Conservation (phyloP, 2,113 vertebrate species). For the Brachyistius frenatus region DNA sequence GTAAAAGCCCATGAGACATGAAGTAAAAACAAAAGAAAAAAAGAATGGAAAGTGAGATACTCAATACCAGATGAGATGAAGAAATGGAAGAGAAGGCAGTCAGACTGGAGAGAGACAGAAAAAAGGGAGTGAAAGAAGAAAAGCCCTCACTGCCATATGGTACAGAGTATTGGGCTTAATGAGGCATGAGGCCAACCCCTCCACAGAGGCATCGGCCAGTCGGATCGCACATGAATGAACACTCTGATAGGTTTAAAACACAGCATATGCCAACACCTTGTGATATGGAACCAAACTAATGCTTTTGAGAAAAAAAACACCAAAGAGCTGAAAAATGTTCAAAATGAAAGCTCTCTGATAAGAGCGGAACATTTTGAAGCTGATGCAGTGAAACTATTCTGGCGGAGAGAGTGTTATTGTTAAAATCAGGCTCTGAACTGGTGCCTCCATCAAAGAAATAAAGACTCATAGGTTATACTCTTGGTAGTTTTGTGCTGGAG, state of each 20-base stretch:
- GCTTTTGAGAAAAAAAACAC: constrained; percentile 29
- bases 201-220: constrained; percentile 68
- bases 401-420: not conserved
- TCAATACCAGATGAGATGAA: constrained; percentile 62
- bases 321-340: constrained; percentile 27
- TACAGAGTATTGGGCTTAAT: constrained; percentile 78
- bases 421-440: not conserved
- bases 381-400: constrained; percentile 23
- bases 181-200: constrained; percentile 76
- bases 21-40: constrained; percentile 12
- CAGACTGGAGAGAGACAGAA: constrained; percentile 21
- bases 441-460: not conserved
- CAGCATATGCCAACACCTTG: constrained; percentile 63
- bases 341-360: constrained; percentile 1
- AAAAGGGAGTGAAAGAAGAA: constrained; percentile 41
- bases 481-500: not conserved
- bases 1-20: constrained; percentile 23
- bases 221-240: constrained; percentile 74
- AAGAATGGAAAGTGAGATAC: constrained; percentile 33
- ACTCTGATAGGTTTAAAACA: constrained; percentile 69
- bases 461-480: constrained; percentile 5
- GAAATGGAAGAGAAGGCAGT: constrained; percentile 59
- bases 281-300: constrained; percentile 67
- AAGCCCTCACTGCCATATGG: constrained; percentile 77
- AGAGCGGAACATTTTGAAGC: not conserved